Evolutionary conservation across 2,888 invertebrate species (phyloP).

Genomic region (Lasioglossum oenotherae): DNA sequence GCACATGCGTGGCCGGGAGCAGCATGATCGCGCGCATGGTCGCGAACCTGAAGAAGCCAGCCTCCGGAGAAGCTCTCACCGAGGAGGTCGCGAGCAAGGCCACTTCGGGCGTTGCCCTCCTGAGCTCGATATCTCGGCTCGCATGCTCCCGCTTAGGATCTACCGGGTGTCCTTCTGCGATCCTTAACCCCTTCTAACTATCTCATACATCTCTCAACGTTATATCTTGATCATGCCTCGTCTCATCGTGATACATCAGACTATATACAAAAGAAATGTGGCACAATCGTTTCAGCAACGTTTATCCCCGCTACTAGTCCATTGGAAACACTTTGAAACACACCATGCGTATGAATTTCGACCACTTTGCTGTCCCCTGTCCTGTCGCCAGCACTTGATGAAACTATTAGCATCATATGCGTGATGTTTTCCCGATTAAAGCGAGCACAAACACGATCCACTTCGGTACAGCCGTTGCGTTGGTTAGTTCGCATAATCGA

Average conservation of each 20-base stretch:
- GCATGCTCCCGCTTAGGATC: slow-evolving; percentile 37
- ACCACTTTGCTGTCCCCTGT: too few species aligned
- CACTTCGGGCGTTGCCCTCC: slow-evolving; percentile 82
- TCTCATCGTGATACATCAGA: neutral
- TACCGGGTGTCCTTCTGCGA: slow-evolving; percentile 41
- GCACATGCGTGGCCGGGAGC: slow-evolving; percentile 5
- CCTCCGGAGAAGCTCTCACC: slow-evolving; percentile 56
- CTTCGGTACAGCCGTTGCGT: neutral
- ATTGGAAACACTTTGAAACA: too few species aligned
- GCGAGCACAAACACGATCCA: neutral
- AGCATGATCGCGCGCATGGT: slow-evolving; percentile 8
- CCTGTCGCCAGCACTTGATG: neutral
- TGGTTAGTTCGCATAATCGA: neutral
- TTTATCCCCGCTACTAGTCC: neutral
- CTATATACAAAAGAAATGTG: neutral
- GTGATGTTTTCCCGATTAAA: neutral
- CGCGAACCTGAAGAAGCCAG: slow-evolving; percentile 39
- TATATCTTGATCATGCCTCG: neutral
- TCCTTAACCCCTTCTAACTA: slow-evolving; percentile 1
- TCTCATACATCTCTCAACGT: neutral
- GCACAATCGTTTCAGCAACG: neutral
- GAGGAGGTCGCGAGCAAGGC: slow-evolving; percentile 84
- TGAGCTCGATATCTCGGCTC: slow-evolving; percentile 67
- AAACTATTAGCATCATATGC: neutral
- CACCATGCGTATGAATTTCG: too few species aligned